These are phyloP conservation scores for Mimumesa dahlbomi DNA, from an alignment of 2,888 invertebrate species.

Conservation along the genomic window DNA sequence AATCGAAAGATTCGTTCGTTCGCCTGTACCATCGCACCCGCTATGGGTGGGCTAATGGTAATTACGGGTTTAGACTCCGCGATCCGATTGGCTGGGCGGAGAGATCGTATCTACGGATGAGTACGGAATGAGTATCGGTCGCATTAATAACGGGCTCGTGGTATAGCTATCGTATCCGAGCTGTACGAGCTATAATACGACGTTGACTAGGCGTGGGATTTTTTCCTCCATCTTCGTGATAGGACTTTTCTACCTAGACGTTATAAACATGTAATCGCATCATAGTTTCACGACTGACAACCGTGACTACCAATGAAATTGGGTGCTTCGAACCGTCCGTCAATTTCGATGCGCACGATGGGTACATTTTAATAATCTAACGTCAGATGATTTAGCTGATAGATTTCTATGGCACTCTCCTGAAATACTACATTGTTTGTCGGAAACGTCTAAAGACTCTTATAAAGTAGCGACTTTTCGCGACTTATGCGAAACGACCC, in stretches of 20 bases:
- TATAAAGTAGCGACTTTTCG: too few species aligned
- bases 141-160: slow-evolving; percentile 68
- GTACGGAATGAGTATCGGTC: slow-evolving; percentile 68
- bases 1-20: slow-evolving; percentile 71
- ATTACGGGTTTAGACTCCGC: slow-evolving; percentile 73
- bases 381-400: too few species aligned
- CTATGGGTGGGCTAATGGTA: slow-evolving; percentile 77
- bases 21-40: slow-evolving; percentile 61
- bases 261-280: slow-evolving; percentile 12
- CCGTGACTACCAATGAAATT: neutral
- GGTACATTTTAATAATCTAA: neutral
- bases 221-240: slow-evolving; percentile 27
- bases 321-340: neutral
- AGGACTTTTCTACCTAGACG: slow-evolving; percentile 2
- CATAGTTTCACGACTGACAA: slow-evolving; percentile 15
- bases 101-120: slow-evolving; percentile 72
- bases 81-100: slow-evolving; percentile 77
- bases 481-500: too few species aligned
- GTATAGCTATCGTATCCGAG: slow-evolving; percentile 48
- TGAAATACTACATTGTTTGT: too few species aligned
- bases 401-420: too few species aligned
- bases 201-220: slow-evolving; percentile 54
- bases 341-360: neutral
- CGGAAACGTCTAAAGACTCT: too few species aligned
- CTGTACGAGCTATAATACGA: slow-evolving; percentile 61